Conservation (phyloP, 1,140 invertebrate genomes). For the Solen grandis region DNA sequence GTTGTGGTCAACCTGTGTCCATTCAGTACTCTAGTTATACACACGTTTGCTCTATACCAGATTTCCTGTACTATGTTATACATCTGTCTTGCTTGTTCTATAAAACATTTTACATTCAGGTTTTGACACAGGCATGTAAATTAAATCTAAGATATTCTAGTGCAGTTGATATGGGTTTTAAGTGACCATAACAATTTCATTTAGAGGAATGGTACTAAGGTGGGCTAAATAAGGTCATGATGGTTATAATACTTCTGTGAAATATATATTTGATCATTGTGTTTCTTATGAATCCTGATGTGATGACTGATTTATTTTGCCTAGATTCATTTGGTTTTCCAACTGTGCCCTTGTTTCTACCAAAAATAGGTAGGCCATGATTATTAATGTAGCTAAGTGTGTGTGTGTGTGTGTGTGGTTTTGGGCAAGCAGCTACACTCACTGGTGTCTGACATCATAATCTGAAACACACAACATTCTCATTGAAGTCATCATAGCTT, state of each 20-base stretch:
- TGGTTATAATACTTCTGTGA: neutral
- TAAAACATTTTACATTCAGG: no score
- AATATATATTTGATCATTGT: neutral
- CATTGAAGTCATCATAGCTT: neutral
- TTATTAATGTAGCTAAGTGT: neutral
- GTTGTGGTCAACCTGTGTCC: no score
- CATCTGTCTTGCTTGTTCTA: no score
- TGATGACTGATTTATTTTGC: constrained; percentile 29
- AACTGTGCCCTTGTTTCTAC: constrained; percentile 53
- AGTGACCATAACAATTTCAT: constrained; percentile 18
- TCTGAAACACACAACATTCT: neutral
- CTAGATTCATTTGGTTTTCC: constrained; percentile 53
- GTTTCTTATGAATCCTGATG: neutral
- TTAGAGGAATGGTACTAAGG: neutral
- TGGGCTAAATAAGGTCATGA: constrained; percentile 1
- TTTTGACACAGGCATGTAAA: no score
- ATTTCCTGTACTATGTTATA: no score
- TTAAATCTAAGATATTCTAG: no score
- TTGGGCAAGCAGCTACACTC: neutral
- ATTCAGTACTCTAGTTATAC: no score
- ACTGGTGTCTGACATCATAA: neutral
- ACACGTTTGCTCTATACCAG: no score
- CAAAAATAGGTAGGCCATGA: constrained; percentile 45
- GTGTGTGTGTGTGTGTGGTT: neutral
- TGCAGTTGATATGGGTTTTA: neutral